Percentiles rank a stretch among this genome's conserved stretches.
Evolutionary conservation across 2,888 invertebrate species (phyloP).

Genomic region (Panopea generosa): DNA sequence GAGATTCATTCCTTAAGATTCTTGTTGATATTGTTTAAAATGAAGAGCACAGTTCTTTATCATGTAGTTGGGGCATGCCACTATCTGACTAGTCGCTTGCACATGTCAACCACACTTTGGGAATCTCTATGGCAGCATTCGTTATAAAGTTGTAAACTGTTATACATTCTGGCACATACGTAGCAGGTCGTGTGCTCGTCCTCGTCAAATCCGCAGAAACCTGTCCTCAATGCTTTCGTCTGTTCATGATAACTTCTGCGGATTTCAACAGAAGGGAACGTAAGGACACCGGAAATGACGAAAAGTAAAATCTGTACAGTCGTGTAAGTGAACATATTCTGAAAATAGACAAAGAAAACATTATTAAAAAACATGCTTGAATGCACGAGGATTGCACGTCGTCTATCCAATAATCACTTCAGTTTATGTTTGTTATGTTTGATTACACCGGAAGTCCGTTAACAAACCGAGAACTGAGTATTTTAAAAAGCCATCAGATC

Average conservation of each 20-base stretch:
- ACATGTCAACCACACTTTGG: conserved; percentile 24
- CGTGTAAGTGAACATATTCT: conserved; percentile 46
- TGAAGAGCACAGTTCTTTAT: too few relatives aligned
- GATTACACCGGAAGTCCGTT: too few relatives aligned
- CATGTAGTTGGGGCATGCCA: background rate
- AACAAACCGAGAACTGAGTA: too few relatives aligned
- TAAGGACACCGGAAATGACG: conserved; percentile 44
- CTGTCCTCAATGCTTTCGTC: conserved; percentile 48
- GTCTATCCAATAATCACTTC: too few relatives aligned
- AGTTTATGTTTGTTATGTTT: too few relatives aligned
- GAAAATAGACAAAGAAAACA: conserved; percentile 32
- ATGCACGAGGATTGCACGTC: too few relatives aligned
- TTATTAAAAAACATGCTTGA: too few relatives aligned
- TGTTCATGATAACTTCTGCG: conserved; percentile 54
- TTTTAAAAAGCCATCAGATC: too few relatives aligned
- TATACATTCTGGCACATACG: conserved; percentile 53
- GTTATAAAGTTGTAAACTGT: conserved; percentile 44
- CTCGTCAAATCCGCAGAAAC: conserved; percentile 47
- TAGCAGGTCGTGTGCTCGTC: conserved; percentile 52
- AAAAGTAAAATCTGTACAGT: conserved; percentile 41
- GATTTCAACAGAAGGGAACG: conserved; percentile 50
- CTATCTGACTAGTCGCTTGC: conserved; percentile 15
- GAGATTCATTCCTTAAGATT: too few relatives aligned
- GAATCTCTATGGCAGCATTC: conserved; percentile 46
- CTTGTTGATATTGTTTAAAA: too few relatives aligned